Base-by-base conservation (phyloP, 23 tunicate genomes). In the Styela clava region DNA sequence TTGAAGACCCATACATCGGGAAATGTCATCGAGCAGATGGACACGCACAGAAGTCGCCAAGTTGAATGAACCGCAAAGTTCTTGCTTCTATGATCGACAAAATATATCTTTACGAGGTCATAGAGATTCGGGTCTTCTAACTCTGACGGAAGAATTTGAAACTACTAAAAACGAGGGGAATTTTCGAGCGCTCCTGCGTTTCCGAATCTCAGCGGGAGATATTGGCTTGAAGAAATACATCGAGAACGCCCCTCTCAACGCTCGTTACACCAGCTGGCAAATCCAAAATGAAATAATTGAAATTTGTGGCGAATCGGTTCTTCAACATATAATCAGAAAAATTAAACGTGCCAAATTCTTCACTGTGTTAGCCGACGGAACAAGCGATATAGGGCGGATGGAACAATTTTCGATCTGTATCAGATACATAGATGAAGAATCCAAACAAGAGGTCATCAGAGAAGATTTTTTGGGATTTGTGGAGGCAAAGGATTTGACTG, bases 211-310 rank as follows among this genome's bases (percentile, higher is more conserved):
- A 7, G 29, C 83, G 26, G 83, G 78, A 9, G 74, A 79, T 34
- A 69, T 27, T 21, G 74, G 9, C 36, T 30, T 79, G n/a, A 21
- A 20, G 28, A 7, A 78, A 5, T 72, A 78, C 28, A 9, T 79
- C 5, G 83, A 79, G 20, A 61, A 61, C 64, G 64, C 20, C 19
- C 21, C 64, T 61, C 20, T 21, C 64, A 61, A 19, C n/a, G n/a
- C n/a, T n/a, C 19, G 20, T 19, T 33, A 81, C 25, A 68, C 61
- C 3, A 81, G 84, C 30, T 37, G 69, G 12, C 27, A 27, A 1
- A 69, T 79, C 51, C 84, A 85, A 63, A 85, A 85, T 78, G 89
- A 85, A 69, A 7, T 79, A 26, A 61, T 85, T 69, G 25, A 76
- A 30, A 79, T 79, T 3, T 69, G 31, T 69, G 84, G 78, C 1